Evolutionary conservation across 1,140 invertebrate species (phyloP).

Genomic region (Acromyrmex charruanus): DNA sequence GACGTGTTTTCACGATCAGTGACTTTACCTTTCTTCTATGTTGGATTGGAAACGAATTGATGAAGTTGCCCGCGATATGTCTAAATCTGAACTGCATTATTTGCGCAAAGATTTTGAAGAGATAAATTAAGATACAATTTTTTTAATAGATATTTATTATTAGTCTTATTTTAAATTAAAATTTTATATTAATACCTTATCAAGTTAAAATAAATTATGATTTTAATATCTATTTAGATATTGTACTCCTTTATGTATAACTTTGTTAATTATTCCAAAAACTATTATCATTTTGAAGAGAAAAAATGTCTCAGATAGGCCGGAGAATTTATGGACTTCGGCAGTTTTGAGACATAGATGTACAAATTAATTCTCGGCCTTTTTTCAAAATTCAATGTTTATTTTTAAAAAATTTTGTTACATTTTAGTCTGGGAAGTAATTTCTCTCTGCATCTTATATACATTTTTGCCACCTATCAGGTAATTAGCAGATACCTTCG

Average conservation of each 20-base stretch:
- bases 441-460: no score
- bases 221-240: background rate
- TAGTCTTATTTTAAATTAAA: background rate
- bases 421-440: no score
- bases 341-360: background rate
- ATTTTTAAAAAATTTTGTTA: no score
- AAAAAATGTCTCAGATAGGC: background rate
- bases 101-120: background rate
- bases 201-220: background rate
- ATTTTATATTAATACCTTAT: background rate
- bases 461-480: no score
- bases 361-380: no score
- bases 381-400: no score
- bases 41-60: constrained; percentile 60
- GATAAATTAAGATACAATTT: background rate
- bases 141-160: background rate
- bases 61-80: constrained; percentile 9
- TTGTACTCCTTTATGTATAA: background rate
- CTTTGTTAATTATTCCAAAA: background rate
- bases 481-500: no score
- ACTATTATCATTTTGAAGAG: background rate
- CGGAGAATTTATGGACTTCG: background rate
- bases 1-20: constrained; percentile 46
- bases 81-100: background rate
- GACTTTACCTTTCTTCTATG: constrained; percentile 51